A percentile compares a stretch with the other conserved stretches of the same genome.
Evolutionary conservation across 2,113 vertebrate species (phyloP).

Genomic region (Dasypus novemcinctus): DNA sequence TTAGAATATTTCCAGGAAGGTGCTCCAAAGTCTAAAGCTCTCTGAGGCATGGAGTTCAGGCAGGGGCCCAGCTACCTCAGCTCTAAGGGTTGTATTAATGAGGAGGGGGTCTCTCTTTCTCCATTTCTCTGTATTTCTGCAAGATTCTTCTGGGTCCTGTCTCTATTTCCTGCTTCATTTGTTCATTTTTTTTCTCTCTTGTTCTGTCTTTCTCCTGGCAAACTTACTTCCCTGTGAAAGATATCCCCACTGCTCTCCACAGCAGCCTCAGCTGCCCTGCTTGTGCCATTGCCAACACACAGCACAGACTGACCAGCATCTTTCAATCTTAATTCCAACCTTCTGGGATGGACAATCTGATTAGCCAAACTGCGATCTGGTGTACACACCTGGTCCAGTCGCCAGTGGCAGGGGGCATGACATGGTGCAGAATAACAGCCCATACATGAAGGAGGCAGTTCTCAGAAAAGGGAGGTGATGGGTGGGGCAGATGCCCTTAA

Average conservation of each 20-base stretch:
- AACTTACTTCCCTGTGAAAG: neutral
- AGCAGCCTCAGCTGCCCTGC: neutral
- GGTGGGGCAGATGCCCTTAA: too few species aligned
- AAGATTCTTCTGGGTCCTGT: neutral
- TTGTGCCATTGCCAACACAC: neutral
- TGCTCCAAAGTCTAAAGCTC: neutral
- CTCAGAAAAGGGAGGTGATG: neutral
- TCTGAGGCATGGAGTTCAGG: neutral
- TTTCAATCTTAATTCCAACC: neutral
- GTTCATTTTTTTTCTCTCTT: too few species aligned
- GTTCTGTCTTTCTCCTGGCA: neutral
- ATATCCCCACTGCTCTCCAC: too few species aligned
- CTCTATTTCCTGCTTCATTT: neutral
- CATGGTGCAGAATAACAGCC: neutral
- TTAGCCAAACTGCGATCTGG: neutral
- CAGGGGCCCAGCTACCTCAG: neutral
- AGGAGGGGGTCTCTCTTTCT: neutral
- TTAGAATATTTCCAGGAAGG: neutral
- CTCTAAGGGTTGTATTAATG: neutral
- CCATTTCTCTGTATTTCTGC: neutral
- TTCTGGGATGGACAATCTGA: neutral
- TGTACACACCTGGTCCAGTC: neutral
- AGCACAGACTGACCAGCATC: neutral
- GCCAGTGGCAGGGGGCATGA: neutral
- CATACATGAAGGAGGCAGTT: neutral